These are phyloP conservation scores for Falco berigora DNA, from an alignment of 2,797 vertebrate genomes.

Conservation along the genomic window DNA sequence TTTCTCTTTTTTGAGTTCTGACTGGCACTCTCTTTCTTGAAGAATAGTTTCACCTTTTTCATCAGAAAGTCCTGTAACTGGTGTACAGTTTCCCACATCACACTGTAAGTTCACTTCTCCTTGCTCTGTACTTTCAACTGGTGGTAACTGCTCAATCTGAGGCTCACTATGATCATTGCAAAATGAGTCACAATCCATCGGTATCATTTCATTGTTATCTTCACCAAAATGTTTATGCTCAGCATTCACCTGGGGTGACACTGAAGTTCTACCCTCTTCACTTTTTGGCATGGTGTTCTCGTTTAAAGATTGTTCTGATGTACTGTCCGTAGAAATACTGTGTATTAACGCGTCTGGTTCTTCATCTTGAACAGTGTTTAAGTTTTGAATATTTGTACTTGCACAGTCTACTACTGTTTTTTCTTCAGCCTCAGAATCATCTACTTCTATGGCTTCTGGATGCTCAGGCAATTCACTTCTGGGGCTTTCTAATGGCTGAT, in stretches of 20 bases:
- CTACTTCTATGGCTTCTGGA: not conserved
- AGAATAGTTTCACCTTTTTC: slow-evolving; percentile 47
- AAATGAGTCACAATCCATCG: slow-evolving; percentile 91
- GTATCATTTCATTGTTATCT: slow-evolving; percentile 83
- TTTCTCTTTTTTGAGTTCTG: slow-evolving; percentile 71
- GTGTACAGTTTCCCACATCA: slow-evolving; percentile 13
- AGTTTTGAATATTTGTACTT: not conserved
- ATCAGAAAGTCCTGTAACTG: slow-evolving; percentile 37
- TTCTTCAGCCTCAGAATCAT: not conserved
- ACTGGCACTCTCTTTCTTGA: slow-evolving; percentile 41
- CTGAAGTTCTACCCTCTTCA: not conserved
- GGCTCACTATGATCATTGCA: slow-evolving; percentile 77
- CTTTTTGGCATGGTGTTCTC: not conserved
- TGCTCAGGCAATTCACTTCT: not conserved
- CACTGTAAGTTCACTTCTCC: slow-evolving; percentile 23
- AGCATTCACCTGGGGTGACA: not conserved
- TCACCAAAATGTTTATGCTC: slow-evolving; percentile 66
- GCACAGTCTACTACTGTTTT: not conserved
- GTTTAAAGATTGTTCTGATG: slow-evolving; percentile 29
- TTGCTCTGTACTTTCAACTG: slow-evolving; percentile 35
- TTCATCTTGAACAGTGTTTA: not conserved
- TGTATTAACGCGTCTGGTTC: slow-evolving; percentile 20
- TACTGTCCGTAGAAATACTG: not conserved
- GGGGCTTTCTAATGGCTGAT: not conserved
- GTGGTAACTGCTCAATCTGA: slow-evolving; percentile 56